phyloP scores from a whole-genome alignment of 2,113 vertebrate genomes.

The Oncorhynchus gorbuscha region DNA sequence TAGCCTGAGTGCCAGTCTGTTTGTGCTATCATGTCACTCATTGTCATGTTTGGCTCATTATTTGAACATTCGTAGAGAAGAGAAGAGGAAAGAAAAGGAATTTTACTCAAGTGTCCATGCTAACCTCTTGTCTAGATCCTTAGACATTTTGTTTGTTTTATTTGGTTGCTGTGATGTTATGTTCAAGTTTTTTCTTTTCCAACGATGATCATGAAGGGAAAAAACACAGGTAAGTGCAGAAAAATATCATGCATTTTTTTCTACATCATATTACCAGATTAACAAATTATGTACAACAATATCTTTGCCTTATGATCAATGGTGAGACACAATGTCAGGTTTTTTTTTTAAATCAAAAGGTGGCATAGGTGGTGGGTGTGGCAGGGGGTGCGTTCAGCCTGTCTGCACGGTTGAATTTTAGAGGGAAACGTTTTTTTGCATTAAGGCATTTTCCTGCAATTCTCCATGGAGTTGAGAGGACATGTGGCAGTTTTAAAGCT shows the following conservation, averaged over 20 bases:
- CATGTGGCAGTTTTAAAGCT: too few species aligned
- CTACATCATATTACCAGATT: neutral
- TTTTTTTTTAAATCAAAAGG: too few species aligned
- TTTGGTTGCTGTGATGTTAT: conserved; percentile 66
- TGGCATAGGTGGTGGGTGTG: too few species aligned
- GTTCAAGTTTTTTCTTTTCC: conserved; percentile 70
- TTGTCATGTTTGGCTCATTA: neutral
- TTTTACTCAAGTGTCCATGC: conserved; percentile 53
- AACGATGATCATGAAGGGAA: conserved; percentile 72
- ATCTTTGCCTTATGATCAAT: neutral
- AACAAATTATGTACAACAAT: neutral
- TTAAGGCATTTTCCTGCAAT: too few species aligned
- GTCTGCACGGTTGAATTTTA: too few species aligned
- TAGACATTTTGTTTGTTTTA: conserved; percentile 38
- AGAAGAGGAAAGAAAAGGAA: conserved; percentile 1
- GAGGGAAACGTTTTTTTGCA: too few species aligned
- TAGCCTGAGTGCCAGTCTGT: neutral
- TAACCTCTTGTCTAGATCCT: conserved; percentile 29
- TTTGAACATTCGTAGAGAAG: neutral
- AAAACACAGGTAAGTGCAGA: conserved; percentile 65
- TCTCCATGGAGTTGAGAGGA: too few species aligned
- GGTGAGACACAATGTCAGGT: neutral
- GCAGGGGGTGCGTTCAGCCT: too few species aligned
- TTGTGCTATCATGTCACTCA: neutral
- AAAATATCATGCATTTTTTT: neutral